A percentile compares a stretch with the other conserved stretches of the same genome.
Evolutionary conservation across 1,140 invertebrate species (phyloP).

Genomic region (Melipona quadrifasciata): DNA sequence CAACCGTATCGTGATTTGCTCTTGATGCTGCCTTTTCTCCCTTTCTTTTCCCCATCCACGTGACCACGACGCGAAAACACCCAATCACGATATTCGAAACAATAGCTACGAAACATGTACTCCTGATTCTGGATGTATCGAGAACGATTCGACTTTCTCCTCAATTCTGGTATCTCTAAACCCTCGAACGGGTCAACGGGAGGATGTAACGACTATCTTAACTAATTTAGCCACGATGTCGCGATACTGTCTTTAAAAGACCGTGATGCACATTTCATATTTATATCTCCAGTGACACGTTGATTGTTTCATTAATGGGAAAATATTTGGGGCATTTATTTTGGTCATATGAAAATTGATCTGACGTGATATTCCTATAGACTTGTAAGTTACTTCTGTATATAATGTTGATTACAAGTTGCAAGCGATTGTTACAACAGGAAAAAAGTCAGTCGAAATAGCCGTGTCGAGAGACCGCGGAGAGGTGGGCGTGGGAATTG

Average conservation of each 20-base stretch:
- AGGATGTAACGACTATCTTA: background rate
- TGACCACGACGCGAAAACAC: background rate
- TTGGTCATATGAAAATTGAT: background rate
- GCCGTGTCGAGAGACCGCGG: background rate
- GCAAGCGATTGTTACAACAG: background rate
- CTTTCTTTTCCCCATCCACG: constrained; percentile 42
- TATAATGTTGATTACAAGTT: background rate
- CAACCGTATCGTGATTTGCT: constrained; percentile 75
- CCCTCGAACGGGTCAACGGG: rapidly evolving
- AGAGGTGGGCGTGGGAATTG: background rate
- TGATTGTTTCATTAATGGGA: rapidly evolving
- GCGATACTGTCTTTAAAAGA: background rate
- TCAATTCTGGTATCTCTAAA: constrained; percentile 21
- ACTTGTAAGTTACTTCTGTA: constrained; percentile 32
- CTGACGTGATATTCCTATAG: background rate
- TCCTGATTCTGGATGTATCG: constrained; percentile 73
- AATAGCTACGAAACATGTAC: constrained; percentile 54
- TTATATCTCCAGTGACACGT: background rate
- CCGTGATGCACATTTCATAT: background rate
- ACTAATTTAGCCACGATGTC: too few species aligned
- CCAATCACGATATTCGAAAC: background rate
- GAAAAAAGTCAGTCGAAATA: background rate
- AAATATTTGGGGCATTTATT: background rate
- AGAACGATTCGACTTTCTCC: constrained; percentile 65
- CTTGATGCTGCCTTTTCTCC: constrained; percentile 65